These are phyloP conservation scores for Diaperis boleti DNA, from an alignment of 2,888 invertebrate genomes.

Conservation along the genomic window DNA sequence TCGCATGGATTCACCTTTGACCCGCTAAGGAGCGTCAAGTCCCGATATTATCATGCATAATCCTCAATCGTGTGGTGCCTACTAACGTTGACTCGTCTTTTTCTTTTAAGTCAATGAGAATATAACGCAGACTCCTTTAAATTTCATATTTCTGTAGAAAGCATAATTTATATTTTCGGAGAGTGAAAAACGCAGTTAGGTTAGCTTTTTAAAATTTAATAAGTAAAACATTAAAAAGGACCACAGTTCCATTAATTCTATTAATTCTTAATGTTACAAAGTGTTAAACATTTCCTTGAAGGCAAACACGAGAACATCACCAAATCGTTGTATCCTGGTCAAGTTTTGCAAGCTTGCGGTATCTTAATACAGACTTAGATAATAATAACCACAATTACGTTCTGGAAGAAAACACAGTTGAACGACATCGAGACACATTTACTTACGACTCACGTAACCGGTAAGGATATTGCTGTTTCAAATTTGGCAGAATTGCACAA, in stretches of 20 bases:
- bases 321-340: not conserved
- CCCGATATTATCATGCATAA: constrained; percentile 47
- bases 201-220: not conserved
- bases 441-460: not conserved
- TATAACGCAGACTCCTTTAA: constrained; percentile 10
- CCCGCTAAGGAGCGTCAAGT: constrained; percentile 46
- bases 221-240: no score
- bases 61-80: constrained; percentile 46
- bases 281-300: no score
- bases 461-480: not conserved
- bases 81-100: constrained; percentile 68
- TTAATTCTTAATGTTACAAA: no score
- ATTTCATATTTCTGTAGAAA: constrained; percentile 7
- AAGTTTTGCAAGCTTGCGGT: not conserved
- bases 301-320: not conserved
- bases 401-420: not conserved
- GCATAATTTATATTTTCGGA: not conserved
- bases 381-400: not conserved
- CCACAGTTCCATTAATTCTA: no score
- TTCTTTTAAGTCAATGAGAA: constrained; percentile 10
- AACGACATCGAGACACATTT: not conserved
- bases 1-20: constrained; percentile 45
- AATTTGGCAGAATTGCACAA: not conserved
- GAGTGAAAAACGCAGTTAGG: not conserved
- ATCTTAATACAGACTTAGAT: not conserved